Conservation (phyloP, 1,140 invertebrate genomes). For the Lepidurus packardi region DNA sequence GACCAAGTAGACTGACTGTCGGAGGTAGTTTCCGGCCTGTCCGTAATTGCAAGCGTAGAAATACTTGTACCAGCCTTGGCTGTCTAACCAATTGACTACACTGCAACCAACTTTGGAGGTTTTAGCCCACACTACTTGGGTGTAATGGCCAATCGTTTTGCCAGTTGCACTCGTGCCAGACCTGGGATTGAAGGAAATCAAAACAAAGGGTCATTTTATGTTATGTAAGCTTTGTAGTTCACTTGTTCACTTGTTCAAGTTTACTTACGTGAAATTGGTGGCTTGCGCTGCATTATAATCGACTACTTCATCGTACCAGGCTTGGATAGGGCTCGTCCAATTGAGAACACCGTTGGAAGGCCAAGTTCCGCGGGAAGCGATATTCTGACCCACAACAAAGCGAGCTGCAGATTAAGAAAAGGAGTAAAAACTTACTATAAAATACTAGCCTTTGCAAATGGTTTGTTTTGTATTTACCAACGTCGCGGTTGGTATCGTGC, state of each 20-base stretch:
- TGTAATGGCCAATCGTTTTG: conserved; percentile 32
- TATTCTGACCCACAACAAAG: conserved; percentile 23
- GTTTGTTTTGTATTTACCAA: conserved; percentile 1
- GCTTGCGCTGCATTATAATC: not conserved
- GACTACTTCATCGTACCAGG: conserved; percentile 25
- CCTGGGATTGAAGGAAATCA: too few species aligned
- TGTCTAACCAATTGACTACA: conserved; percentile 24
- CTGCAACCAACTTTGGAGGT: conserved; percentile 33
- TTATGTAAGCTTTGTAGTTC: not conserved
- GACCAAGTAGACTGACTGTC: conserved; percentile 5
- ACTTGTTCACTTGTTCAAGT: not conserved
- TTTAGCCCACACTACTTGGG: conserved; percentile 33
- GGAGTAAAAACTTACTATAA: not conserved
- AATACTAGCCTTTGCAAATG: not conserved
- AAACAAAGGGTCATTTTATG: not conserved
- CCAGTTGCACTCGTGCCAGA: not conserved
- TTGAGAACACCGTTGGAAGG: not conserved
- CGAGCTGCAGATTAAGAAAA: conserved; percentile 12
- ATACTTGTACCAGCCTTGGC: not conserved
- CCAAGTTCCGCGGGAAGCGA: not conserved
- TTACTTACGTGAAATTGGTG: conserved; percentile 8
- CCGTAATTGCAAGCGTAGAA: conserved; percentile 33
- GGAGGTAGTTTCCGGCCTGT: conserved; percentile 15
- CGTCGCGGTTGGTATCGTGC: conserved; percentile 31
- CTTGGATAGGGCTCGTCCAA: conserved; percentile 17